Percentiles rank a stretch among this genome's conserved stretches.
These are phyloP conservation scores for Hippopotamus amphibius DNA, from an alignment of 2,113 vertebrate species.

Conservation along the genomic window DNA sequence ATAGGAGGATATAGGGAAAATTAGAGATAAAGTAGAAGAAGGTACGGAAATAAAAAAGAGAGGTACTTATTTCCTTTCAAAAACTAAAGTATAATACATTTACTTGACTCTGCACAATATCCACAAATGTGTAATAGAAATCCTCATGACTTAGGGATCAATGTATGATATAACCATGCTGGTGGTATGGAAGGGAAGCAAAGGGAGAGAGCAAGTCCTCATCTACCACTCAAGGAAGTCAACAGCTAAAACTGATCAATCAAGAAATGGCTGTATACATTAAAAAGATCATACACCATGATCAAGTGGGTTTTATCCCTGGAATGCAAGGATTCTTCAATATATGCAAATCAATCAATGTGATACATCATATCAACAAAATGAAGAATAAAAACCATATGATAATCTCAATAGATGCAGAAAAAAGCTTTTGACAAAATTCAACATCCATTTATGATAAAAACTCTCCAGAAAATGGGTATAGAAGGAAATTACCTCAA, in stretches of 20 bases:
- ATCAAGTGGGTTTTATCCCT: too few relatives aligned
- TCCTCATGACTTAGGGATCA: neutral
- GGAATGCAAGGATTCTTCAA: too few relatives aligned
- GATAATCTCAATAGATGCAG: too few relatives aligned
- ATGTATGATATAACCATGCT: neutral
- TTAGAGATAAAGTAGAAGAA: neutral
- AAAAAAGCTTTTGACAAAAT: too few relatives aligned
- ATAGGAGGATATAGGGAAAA: neutral
- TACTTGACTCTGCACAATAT: neutral
- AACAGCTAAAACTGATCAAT: neutral
- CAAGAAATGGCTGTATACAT: neutral
- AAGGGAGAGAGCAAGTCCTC: neutral
- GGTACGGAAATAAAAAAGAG: neutral
- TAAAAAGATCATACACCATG: too few relatives aligned
- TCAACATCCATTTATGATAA: too few relatives aligned
- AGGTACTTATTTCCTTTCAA: neutral
- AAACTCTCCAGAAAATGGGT: too few relatives aligned
- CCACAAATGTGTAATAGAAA: neutral
- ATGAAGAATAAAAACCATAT: too few relatives aligned
- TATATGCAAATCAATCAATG: too few relatives aligned
- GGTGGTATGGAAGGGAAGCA: rapidly evolving
- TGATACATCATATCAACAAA: too few relatives aligned
- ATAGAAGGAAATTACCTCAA: too few relatives aligned
- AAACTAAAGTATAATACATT: neutral
- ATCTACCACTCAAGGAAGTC: neutral